A percentile compares a stretch with the other conserved stretches of the same genome.
Evolutionary conservation across 2,797 vertebrate genomes (phyloP).

Genomic region (Xiphophorus birchmanni): DNA sequence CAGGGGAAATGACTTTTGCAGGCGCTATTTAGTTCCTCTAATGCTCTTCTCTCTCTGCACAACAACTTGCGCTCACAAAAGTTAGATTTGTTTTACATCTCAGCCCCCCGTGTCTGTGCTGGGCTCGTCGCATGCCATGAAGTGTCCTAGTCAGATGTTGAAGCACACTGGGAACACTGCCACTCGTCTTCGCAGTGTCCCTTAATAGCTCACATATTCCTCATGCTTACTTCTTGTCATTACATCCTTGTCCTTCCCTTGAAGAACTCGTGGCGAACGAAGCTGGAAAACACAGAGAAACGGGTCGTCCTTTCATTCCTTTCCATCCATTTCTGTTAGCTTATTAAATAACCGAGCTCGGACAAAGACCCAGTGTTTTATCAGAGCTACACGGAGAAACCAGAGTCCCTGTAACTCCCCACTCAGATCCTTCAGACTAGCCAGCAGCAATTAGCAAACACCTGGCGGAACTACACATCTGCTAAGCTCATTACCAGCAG

Average conservation of each 20-base stretch:
- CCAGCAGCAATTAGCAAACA: no score
- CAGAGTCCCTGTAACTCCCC: not conserved
- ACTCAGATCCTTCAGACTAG: no score
- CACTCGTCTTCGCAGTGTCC: not conserved
- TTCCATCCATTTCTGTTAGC: not conserved
- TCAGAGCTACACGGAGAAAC: not conserved
- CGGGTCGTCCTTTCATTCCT: not conserved
- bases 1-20: not conserved
- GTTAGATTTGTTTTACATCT: constrained; percentile 9
- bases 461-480: no score
- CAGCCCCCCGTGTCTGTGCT: not conserved
- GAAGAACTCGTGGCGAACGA: not conserved
- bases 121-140: not conserved
- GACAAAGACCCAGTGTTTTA: not conserved
- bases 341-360: no score
- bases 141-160: constrained; percentile 11
- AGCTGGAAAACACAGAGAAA: not conserved
- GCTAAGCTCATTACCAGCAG: no score
- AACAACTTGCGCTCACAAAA: not conserved
- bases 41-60: constrained; percentile 12
- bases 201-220: constrained; percentile 10
- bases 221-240: not conserved
- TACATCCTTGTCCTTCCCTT: not conserved
- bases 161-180: not conserved
- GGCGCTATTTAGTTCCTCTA: constrained; percentile 5